A percentile compares a stretch with the other conserved stretches of the same genome.
Conservation (phyloP, 2,113 vertebrate species). For the Tenebrosternarchus preto region DNA sequence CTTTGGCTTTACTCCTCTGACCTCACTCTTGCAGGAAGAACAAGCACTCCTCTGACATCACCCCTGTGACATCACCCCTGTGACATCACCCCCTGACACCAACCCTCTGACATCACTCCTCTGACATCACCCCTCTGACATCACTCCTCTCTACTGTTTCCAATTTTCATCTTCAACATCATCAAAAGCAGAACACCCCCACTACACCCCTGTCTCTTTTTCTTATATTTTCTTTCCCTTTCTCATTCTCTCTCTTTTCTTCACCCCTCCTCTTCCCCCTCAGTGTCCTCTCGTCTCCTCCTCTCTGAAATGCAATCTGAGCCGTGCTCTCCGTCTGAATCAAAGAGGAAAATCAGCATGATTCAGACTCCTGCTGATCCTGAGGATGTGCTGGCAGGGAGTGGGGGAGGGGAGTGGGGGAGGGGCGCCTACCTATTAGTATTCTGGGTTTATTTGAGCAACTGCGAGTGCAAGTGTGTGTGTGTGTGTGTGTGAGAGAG, state of each 20-base stretch:
- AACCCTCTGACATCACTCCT: constrained; percentile 34
- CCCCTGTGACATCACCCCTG: background rate
- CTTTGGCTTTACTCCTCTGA: constrained; percentile 54
- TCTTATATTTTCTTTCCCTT: constrained; percentile 5
- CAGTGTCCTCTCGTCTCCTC: constrained; percentile 79
- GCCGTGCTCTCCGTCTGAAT: constrained; percentile 81
- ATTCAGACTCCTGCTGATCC: constrained; percentile 88
- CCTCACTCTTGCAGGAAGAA: constrained; percentile 7
- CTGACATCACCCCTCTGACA: constrained; percentile 67
- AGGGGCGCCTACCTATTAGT: constrained; percentile 40
- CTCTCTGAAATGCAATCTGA: constrained; percentile 88
- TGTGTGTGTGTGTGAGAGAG: constrained; percentile 55
- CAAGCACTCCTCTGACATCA: constrained; percentile 52
- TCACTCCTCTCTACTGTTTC: constrained; percentile 71
- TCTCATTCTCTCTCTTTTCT: constrained; percentile 73
- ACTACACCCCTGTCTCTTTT: constrained; percentile 25
- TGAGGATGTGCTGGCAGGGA: constrained; percentile 53
- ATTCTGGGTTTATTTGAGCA: constrained; percentile 50
- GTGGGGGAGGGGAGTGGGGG: constrained; percentile 34
- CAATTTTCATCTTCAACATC: too few relatives aligned
- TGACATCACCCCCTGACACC: too few relatives aligned
- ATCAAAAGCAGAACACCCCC: constrained; percentile 87
- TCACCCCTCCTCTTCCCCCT: constrained; percentile 65
- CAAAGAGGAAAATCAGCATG: constrained; percentile 91
- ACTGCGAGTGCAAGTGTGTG: constrained; percentile 50